A percentile compares a stretch with the other conserved stretches of the same genome.
phyloP scores from a whole-genome alignment of 1,140 invertebrate genomes.

The Matsumurasca onukii region DNA sequence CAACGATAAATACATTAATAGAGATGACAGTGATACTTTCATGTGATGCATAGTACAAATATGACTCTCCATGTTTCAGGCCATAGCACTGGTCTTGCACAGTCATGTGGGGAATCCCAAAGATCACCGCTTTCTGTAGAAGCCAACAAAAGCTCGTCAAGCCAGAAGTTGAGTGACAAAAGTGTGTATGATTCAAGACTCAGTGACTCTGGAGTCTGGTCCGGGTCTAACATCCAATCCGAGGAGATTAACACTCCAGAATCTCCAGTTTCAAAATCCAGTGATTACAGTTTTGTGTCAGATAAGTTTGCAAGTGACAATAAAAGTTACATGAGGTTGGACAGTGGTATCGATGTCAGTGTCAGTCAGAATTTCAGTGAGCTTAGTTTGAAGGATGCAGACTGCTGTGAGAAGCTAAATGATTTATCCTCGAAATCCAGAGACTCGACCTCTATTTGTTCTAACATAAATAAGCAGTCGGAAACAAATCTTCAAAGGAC shows the following conservation, averaged over 20 bases:
- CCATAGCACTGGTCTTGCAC: too few species aligned
- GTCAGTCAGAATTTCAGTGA: conserved; percentile 56
- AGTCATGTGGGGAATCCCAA: too few species aligned
- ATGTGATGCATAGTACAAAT: too few species aligned
- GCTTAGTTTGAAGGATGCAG: conserved; percentile 49
- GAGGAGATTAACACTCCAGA: conserved; percentile 38
- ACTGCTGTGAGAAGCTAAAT: conserved; percentile 32
- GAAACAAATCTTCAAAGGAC: conserved; percentile 30
- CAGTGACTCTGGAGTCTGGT: conserved; percentile 57
- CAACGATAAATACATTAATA: too few species aligned
- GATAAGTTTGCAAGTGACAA: conserved; percentile 26
- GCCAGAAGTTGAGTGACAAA: conserved; percentile 11
- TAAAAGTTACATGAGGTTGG: conserved; percentile 48
- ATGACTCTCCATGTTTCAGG: too few species aligned
- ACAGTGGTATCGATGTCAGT: conserved; percentile 55
- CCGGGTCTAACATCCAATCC: conserved; percentile 50
- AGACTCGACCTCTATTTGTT: neutral
- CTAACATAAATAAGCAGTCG: conserved; percentile 30
- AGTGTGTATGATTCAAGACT: conserved; percentile 45
- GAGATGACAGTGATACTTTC: too few species aligned
- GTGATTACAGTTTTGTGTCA: conserved; percentile 13
- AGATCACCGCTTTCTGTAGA: too few species aligned
- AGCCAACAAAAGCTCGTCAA: neutral
- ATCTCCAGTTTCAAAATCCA: conserved; percentile 37
- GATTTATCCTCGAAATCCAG: conserved; percentile 8